Evolutionary conservation across 2,113 vertebrate species (phyloP).

Genomic region (Phrynosoma blainvillii): DNA sequence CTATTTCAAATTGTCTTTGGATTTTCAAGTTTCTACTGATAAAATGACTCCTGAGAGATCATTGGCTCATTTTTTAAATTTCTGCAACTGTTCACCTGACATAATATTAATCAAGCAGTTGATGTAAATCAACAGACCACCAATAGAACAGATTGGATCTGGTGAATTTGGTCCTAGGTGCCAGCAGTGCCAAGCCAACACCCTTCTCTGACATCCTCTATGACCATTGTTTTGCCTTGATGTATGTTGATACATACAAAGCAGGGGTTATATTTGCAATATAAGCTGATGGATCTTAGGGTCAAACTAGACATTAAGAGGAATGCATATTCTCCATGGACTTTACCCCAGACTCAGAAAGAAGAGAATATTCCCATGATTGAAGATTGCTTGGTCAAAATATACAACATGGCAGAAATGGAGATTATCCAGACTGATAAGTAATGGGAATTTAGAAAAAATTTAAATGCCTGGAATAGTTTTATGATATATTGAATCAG

Average conservation of each 20-base stretch:
- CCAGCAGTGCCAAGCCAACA: background rate
- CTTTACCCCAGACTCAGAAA: too few relatives aligned
- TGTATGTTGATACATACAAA: background rate
- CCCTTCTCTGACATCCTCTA: background rate
- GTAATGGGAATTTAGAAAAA: too few relatives aligned
- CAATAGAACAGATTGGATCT: background rate
- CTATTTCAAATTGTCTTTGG: conserved; percentile 14
- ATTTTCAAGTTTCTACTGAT: background rate
- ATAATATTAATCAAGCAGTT: background rate
- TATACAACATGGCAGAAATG: too few relatives aligned
- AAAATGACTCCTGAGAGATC: conserved; percentile 8
- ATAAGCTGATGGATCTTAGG: background rate
- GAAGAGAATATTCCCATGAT: too few relatives aligned
- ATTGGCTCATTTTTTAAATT: background rate
- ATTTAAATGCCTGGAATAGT: too few relatives aligned
- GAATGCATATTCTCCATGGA: too few relatives aligned
- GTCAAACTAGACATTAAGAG: too few relatives aligned
- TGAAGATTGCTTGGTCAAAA: too few relatives aligned
- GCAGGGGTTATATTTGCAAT: background rate
- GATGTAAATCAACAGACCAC: background rate
- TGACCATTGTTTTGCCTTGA: background rate
- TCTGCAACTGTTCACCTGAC: background rate
- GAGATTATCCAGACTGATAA: too few relatives aligned
- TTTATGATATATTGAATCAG: too few relatives aligned
- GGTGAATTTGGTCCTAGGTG: background rate